A percentile compares a stretch with the other conserved stretches of the same genome.
phyloP scores from a whole-genome alignment of 2,797 vertebrate species.

The Sciurus carolinensis region DNA sequence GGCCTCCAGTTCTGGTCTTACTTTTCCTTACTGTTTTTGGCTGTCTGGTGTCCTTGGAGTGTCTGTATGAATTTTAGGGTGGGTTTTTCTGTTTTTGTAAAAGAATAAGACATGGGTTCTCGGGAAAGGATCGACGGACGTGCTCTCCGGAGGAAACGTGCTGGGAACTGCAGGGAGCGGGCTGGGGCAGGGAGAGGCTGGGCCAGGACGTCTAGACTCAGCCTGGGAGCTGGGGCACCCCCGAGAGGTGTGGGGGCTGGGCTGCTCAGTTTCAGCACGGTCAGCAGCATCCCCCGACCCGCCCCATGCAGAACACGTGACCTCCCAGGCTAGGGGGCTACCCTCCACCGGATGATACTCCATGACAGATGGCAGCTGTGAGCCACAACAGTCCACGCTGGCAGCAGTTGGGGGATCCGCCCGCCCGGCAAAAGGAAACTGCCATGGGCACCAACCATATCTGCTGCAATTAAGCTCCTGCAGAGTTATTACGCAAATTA shows the following conservation, averaged over 20 bases:
- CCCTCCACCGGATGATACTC: not conserved
- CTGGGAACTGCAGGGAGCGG: not conserved
- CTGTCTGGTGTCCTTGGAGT: not conserved
- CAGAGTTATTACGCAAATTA: not conserved
- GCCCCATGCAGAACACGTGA: not conserved
- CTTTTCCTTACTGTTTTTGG: not conserved
- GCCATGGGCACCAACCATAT: too few relatives aligned
- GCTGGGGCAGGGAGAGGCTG: too few relatives aligned
- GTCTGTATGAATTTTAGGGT: not conserved
- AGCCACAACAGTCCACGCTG: not conserved
- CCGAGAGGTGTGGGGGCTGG: not conserved
- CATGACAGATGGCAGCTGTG: too few relatives aligned
- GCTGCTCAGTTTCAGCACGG: too few relatives aligned
- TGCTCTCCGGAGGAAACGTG: not conserved
- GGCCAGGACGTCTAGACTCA: not conserved
- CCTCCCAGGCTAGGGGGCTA: not conserved
- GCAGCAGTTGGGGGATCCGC: too few relatives aligned
- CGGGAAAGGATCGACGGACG: not conserved
- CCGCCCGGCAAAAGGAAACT: not conserved
- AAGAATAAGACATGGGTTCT: not conserved
- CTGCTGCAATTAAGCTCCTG: not conserved
- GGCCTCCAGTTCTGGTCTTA: not conserved
- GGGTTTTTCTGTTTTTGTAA: not conserved
- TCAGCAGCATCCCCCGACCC: fast-evolving
- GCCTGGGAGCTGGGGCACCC: not conserved